Conservation (phyloP, 2,113 vertebrate species). For the Xenopus borealis region DNA sequence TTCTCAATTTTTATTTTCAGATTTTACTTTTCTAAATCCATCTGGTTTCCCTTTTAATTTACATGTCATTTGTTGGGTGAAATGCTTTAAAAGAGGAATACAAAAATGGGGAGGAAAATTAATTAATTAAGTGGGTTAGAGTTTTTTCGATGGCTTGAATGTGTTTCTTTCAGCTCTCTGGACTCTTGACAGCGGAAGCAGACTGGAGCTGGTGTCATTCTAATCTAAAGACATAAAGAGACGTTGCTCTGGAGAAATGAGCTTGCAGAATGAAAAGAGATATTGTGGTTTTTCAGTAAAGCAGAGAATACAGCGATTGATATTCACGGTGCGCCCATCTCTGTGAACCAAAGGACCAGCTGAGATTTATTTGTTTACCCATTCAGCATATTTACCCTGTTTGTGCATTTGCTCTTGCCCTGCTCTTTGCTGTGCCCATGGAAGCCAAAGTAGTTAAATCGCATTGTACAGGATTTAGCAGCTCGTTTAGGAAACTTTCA, state of each 20-base stretch:
- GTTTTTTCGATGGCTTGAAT: conserved; percentile 57
- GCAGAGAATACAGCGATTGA: conserved; percentile 69
- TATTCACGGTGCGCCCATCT: conserved; percentile 61
- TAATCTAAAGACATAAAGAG: conserved; percentile 61
- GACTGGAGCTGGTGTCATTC: conserved; percentile 63
- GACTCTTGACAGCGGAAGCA: conserved; percentile 66
- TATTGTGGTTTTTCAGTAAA: conserved; percentile 66
- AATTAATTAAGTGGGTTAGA: conserved; percentile 52
- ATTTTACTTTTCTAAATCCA: background rate
- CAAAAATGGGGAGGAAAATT: background rate
- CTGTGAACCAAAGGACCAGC: conserved; percentile 67
- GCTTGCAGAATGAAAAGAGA: conserved; percentile 64
- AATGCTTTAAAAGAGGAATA: background rate
- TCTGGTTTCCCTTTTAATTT: background rate
- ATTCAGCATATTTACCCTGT: conserved; percentile 70
- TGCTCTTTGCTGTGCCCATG: conserved; percentile 58
- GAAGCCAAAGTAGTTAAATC: conserved; percentile 66
- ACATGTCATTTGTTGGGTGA: background rate
- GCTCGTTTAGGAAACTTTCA: conserved; percentile 67
- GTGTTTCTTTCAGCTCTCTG: conserved; percentile 62
- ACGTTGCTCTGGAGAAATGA: conserved; percentile 64
- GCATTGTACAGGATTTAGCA: conserved; percentile 69
- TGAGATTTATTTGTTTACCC: conserved; percentile 66
- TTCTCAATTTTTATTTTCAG: no score
- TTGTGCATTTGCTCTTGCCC: conserved; percentile 66